phyloP scores from a whole-genome alignment of 2,888 invertebrate genomes.

The Pristionchus exspectatus region DNA sequence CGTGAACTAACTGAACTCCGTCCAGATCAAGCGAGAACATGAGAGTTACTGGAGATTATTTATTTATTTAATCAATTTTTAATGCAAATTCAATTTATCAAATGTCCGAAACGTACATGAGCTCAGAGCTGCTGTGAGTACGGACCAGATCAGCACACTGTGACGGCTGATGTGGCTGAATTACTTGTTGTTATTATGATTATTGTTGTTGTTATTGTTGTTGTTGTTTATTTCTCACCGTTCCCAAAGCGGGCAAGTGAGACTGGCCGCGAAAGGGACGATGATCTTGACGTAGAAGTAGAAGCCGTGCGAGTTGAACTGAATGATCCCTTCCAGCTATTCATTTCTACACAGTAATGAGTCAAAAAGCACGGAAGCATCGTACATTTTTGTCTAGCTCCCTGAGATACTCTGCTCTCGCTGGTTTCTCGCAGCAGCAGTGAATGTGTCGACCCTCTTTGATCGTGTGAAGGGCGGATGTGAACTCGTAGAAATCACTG shows the following conservation, averaged over 20 bases:
- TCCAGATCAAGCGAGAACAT: neutral
- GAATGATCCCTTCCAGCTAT: neutral
- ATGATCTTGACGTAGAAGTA: neutral
- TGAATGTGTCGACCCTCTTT: constrained; percentile 11
- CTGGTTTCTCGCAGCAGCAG: constrained; percentile 1
- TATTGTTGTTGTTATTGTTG: neutral
- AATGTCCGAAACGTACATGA: neutral
- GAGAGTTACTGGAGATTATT: neutral
- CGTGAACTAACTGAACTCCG: neutral
- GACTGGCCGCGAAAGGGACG: neutral
- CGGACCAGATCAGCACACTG: neutral
- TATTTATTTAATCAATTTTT: neutral
- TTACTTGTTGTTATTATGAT: neutral
- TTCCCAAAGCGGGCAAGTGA: neutral
- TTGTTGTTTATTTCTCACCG: neutral
- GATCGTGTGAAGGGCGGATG: neutral
- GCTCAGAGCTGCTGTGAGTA: neutral
- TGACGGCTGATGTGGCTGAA: constrained; percentile 5
- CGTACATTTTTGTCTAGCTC: neutral
- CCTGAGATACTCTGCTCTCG: neutral
- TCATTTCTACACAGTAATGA: too few relatives aligned
- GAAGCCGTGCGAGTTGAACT: neutral
- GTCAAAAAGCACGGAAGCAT: neutral
- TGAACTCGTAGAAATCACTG: constrained; percentile 11
- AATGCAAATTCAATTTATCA: neutral